A percentile compares a stretch with the other conserved stretches of the same genome.
phyloP scores from a whole-genome alignment of 2,797 vertebrate genomes.

The Taeniopygia guttata region DNA sequence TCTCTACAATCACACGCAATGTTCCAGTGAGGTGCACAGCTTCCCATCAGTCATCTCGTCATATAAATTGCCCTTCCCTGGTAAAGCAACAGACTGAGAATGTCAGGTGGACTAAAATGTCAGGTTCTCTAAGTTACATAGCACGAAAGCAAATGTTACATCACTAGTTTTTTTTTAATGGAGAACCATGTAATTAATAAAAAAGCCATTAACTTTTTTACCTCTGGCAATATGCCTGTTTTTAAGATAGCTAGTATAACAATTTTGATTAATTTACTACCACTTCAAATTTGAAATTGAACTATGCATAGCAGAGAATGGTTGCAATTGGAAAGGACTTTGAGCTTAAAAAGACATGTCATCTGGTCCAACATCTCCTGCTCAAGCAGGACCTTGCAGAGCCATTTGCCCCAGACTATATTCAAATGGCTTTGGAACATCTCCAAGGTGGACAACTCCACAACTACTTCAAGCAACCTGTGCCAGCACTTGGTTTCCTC shows the following conservation, averaged over 20 bases:
- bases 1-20: not conserved
- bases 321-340: not conserved
- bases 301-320: not conserved
- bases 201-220: not conserved
- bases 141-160: not conserved
- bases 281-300: not conserved
- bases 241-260: not conserved
- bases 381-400: not conserved
- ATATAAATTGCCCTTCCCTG: not conserved
- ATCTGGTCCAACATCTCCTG: not conserved
- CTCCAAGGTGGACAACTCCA: not conserved
- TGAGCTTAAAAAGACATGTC: not conserved
- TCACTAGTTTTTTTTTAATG: not conserved
- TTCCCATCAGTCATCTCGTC: not conserved
- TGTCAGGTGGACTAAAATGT: not conserved
- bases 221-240: not conserved
- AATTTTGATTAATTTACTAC: not conserved
- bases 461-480: not conserved
- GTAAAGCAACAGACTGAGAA: not conserved
- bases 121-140: not conserved
- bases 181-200: not conserved
- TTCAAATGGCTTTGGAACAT: not conserved
- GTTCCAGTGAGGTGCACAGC: not conserved
- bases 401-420: not conserved
- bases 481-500: not conserved